Conservation (phyloP, 1,140 invertebrate species). For the Pygmarrhopalites habei region DNA sequence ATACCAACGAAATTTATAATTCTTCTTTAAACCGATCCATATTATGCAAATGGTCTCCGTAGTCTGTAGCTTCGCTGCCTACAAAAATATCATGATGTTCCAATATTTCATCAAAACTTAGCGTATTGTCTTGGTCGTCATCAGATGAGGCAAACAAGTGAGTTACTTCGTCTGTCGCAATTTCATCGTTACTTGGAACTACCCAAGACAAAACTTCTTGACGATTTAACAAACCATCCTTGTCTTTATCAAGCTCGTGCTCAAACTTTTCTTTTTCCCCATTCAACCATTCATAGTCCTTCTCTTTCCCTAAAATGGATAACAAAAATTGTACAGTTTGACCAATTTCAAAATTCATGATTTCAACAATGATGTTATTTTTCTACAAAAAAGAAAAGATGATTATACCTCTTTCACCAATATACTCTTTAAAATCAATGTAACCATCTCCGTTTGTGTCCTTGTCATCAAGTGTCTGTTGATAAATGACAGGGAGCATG, state of each 20-base stretch:
- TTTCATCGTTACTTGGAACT: slow-evolving; percentile 82
- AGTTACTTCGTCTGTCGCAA: slow-evolving; percentile 81
- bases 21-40: slow-evolving; percentile 74
- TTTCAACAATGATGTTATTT: neutral
- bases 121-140: slow-evolving; percentile 66
- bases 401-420: slow-evolving; percentile 62
- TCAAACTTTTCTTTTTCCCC: slow-evolving; percentile 87
- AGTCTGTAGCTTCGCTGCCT: slow-evolving; percentile 92
- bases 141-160: slow-evolving; percentile 77
- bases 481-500: slow-evolving; percentile 77
- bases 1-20: slow-evolving; percentile 49
- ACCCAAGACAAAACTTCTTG: slow-evolving; percentile 83
- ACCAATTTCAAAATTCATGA: neutral
- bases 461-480: slow-evolving; percentile 73
- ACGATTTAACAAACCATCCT: slow-evolving; percentile 71
- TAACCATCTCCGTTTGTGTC: slow-evolving; percentile 75
- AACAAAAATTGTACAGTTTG: neutral
- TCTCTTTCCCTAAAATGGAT: slow-evolving; percentile 46
- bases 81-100: slow-evolving; percentile 87
- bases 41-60: slow-evolving; percentile 78
- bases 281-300: slow-evolving; percentile 73
- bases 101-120: slow-evolving; percentile 80
- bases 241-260: slow-evolving; percentile 74
- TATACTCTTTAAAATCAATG: slow-evolving; percentile 74
- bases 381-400: too few species aligned